Evolutionary conservation across 2,888 invertebrate genomes (phyloP), one percentile per base, ranked within the genome.

Genomic region (Epistrophella euchroma): DNA sequence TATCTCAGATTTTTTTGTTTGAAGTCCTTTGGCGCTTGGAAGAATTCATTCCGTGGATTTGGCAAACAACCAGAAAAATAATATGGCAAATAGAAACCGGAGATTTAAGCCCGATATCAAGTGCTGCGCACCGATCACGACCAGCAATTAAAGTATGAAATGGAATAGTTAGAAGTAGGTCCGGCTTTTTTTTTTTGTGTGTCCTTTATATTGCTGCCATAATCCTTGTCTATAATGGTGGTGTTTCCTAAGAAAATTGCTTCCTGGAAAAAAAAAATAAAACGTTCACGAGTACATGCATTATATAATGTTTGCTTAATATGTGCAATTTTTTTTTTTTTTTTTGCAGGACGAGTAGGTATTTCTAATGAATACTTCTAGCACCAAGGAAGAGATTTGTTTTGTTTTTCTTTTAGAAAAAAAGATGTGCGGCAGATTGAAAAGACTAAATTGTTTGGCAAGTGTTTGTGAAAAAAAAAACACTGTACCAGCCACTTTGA

Each of bases 71-170:
- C 83, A 83, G 64, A 56, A 64, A 83, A 83, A 79, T 74, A 79
- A 83, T 79, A 83, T 74, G 79, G 74, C 83, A 79, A 79, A 83
- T 83, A 83, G 83, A 83, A 83, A 79, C 55, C 83, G 70, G 70
- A 73, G 83, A 83, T 79, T 79, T 79, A 79, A 79, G 79, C 74
- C 79, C 47, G 79, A 83, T 79, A 79, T 70, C 73, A 83, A 83
- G 79, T 83, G 79, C 68, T 79, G 40, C 56, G 74, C 45, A 79
- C 68, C 83, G 73, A 83, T 83, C 79, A 79, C 73, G 79, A 74
- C 74, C 79, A 74, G 74, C 74, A 83, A 83, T 83, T 83, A 79
- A 83, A 79, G 79, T 83, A 64, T 79, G 56, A 60, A 79, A 70
- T 32, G 79, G 83, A 73, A 73, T 60, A 79, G 70, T 74, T 83